phyloP scores from a whole-genome alignment of 2,113 vertebrate genomes.

The Maccullochella peelii region DNA sequence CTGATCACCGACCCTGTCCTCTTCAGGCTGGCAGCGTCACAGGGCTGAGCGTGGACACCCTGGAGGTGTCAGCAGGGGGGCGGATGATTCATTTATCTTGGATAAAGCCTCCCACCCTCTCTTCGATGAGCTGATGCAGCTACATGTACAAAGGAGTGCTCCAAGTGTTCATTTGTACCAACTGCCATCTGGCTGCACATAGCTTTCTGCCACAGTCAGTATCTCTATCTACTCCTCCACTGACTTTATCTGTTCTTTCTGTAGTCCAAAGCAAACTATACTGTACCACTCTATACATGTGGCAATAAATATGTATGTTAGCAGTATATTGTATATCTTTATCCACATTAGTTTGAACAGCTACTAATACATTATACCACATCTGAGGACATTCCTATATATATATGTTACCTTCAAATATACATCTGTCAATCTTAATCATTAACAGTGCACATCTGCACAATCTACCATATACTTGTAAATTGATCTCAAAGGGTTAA shows the following conservation, averaged over 20 bases:
- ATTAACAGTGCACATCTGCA: not conserved
- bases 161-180: conserved; percentile 42
- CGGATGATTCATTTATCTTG: conserved; percentile 52
- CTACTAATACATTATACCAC: not conserved
- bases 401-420: not conserved
- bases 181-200: conserved; percentile 17
- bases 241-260: not conserved
- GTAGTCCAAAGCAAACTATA: not conserved
- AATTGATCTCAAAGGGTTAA: not conserved
- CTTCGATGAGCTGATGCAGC: conserved; percentile 36
- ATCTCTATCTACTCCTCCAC: conserved; percentile 1
- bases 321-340: not conserved
- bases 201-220: conserved; percentile 5
- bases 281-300: not conserved
- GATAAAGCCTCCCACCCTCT: conserved; percentile 36
- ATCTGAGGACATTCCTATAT: not conserved
- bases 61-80: conserved; percentile 23
- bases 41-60: conserved; percentile 21
- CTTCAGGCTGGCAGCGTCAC: conserved; percentile 39
- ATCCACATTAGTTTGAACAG: not conserved
- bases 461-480: not conserved
- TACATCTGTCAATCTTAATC: not conserved
- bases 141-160: conserved; percentile 26
- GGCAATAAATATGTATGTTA: not conserved
- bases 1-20: conserved; percentile 18